phyloP scores from a whole-genome alignment of 2,888 invertebrate genomes.

The Hesperia comma region DNA sequence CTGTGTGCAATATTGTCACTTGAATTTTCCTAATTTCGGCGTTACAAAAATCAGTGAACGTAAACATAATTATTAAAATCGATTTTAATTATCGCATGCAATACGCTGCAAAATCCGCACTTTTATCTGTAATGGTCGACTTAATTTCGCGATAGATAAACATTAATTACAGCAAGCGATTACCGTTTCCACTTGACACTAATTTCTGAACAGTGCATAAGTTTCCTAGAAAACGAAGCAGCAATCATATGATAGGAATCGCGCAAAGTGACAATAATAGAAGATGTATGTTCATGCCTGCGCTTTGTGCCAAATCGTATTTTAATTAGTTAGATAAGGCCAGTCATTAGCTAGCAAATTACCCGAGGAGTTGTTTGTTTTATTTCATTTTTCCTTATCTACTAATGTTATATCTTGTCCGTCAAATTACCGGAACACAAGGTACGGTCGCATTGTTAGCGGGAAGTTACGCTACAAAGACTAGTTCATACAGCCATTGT shows the following conservation, averaged over 20 bases:
- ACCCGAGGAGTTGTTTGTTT: constrained; percentile 70
- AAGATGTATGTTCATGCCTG: constrained; percentile 46
- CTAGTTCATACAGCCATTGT: background rate
- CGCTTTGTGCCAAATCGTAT: constrained; percentile 76
- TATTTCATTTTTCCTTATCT: constrained; percentile 76
- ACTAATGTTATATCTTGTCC: constrained; percentile 71
- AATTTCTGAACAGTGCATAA: constrained; percentile 46
- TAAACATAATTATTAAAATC: background rate
- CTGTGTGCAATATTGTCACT: too few species aligned
- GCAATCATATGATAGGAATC: constrained; percentile 68
- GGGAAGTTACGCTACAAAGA: constrained; percentile 7
- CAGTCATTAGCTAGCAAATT: constrained; percentile 78
- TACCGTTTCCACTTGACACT: constrained; percentile 51
- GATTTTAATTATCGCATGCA: background rate
- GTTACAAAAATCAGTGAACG: background rate
- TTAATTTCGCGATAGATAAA: constrained; percentile 33
- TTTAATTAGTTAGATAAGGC: constrained; percentile 80
- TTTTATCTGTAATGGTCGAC: constrained; percentile 28
- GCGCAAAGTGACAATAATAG: constrained; percentile 66
- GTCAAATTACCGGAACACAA: constrained; percentile 67
- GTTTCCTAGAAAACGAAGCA: constrained; percentile 53
- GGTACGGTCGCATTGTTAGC: constrained; percentile 45
- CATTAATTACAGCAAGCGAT: constrained; percentile 29
- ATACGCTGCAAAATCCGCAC: constrained; percentile 12
- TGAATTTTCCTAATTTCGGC: too few species aligned